Base-by-base conservation (phyloP, 1,140 invertebrate species). In the Bicyclus anynana region DNA sequence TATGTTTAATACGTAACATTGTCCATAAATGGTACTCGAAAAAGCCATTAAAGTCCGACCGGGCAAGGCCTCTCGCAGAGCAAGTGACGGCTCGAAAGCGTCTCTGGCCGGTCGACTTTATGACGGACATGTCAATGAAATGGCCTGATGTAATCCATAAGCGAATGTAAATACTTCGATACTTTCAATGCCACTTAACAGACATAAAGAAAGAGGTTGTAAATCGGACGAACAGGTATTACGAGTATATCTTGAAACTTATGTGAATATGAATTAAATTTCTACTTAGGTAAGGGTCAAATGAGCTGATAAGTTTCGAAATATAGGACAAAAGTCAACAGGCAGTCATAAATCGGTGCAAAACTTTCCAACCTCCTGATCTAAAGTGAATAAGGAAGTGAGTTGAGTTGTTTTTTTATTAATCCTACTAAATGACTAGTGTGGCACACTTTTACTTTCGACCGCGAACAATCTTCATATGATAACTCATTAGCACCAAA, bases 391-490 rank as follows among this genome's bases (percentile, higher is more conserved):
- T 7, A 23, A 23, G 23, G 23, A 23, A 23, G 23, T 23, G 3
- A 7, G 23, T 23, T 23, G 7, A 4, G 23, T 4, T 69, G 65
- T 55, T 67, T 54, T 67, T n/a, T n/a, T n/a, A n/a, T n/a, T 49
- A 60, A 66, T 35, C 23, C 23, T 23, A 23, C 2, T 49, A 60
- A 62, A 26, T 37, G 14, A 21, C 13, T 53, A 44, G 57, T 18
- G 53, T 20, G 51, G 18, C 37, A 37, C 35, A 60, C 62, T 65
- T 65, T 65, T 65, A 65, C 62, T 65, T 65, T 48, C 53, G 21
- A 57, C 53, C 54, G 53, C 20, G 21, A 47, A 16, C 14, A 16
- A 23, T 52, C 38, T 23, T 14, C 46, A 16, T 13, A 42, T 56
- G 3, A 33, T 16, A 17, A 40, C 4, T 16, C 3, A 40, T 17